Evolutionary conservation across 2,113 vertebrate species (phyloP).

Genomic region (Microcebus jonahi): DNA sequence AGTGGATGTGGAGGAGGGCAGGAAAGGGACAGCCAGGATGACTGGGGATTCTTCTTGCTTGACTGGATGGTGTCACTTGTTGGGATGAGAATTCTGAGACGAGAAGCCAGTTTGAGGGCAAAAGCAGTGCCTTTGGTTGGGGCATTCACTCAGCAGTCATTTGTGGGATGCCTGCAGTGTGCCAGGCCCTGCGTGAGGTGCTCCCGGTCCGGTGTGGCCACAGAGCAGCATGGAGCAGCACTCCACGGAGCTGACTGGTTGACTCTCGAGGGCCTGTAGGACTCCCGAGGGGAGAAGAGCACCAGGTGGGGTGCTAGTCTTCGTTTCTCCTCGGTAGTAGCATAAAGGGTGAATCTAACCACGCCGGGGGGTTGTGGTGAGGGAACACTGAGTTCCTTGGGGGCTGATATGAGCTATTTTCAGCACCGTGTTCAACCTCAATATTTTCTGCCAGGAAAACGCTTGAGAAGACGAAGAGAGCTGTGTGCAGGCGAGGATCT

Average conservation of each 20-base stretch:
- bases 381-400: neutral
- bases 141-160: neutral
- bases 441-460: neutral
- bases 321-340: neutral
- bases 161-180: accelerated
- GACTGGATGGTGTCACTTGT: too few species aligned
- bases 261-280: neutral
- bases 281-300: accelerated
- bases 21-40: neutral
- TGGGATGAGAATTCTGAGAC: neutral
- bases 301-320: neutral
- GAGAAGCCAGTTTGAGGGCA: neutral
- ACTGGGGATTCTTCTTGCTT: neutral
- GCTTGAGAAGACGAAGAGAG: neutral
- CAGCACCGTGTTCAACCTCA: neutral
- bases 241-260: neutral
- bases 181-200: accelerated
- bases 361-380: neutral
- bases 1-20: neutral
- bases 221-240: neutral
- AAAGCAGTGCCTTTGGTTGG: neutral
- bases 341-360: neutral
- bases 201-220: neutral
- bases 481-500: neutral
- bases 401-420: neutral